These are phyloP conservation scores for Sinonovacula constricta DNA, from an alignment of 1,140 invertebrate genomes.

Conservation along the genomic window DNA sequence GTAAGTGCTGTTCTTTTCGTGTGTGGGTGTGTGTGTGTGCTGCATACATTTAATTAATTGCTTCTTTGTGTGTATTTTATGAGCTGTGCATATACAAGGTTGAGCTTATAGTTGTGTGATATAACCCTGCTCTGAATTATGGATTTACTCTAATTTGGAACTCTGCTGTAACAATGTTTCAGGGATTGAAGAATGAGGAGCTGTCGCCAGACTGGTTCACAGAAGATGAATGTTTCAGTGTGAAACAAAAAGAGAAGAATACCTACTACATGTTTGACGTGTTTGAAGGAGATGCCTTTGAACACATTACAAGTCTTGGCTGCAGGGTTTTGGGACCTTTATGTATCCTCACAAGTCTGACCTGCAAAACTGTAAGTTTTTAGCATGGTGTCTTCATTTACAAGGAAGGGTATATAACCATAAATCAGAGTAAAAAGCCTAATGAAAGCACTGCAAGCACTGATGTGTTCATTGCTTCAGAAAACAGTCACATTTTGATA, in stretches of 20 bases:
- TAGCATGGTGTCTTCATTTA: too few relatives aligned
- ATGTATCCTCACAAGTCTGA: slow-evolving; percentile 87
- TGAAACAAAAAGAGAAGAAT: slow-evolving; percentile 84
- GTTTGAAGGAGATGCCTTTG: slow-evolving; percentile 85
- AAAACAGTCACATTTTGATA: too few relatives aligned
- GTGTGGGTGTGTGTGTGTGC: not conserved
- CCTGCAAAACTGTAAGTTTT: slow-evolving; percentile 81
- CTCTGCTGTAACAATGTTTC: too few relatives aligned
- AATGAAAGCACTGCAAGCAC: too few relatives aligned
- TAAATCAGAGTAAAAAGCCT: too few relatives aligned
- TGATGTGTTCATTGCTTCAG: too few relatives aligned
- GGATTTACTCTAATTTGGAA: too few relatives aligned
- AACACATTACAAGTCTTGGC: slow-evolving; percentile 79
- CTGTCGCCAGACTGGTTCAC: slow-evolving; percentile 80
- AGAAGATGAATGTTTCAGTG: slow-evolving; percentile 77
- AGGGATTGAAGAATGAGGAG: slow-evolving; percentile 80
- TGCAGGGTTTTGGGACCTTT: slow-evolving; percentile 86
- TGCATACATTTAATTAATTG: not conserved
- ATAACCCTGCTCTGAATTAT: too few relatives aligned
- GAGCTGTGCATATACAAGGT: too few relatives aligned
- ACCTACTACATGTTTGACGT: slow-evolving; percentile 85
- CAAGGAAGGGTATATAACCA: too few relatives aligned
- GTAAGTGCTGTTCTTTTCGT: not conserved
- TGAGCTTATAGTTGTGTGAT: too few relatives aligned
- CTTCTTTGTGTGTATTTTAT: too few relatives aligned